A percentile compares a stretch with the other conserved stretches of the same genome.
These are phyloP conservation scores for Aphidius ervi DNA, from an alignment of 1,140 invertebrate genomes.

Conservation along the genomic window DNA sequence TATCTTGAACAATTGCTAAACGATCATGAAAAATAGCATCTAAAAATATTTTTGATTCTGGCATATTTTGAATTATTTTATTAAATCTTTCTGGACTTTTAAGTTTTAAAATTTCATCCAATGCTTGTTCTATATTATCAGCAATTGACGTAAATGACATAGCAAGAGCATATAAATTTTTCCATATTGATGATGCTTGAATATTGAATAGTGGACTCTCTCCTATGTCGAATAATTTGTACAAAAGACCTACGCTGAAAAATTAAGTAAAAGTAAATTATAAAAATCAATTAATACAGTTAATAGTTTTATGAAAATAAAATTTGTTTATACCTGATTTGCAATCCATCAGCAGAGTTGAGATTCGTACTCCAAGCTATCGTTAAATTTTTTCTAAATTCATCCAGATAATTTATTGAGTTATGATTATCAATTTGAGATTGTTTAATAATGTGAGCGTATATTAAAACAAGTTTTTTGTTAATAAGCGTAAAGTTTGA, in stretches of 20 bases:
- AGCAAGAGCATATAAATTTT: constrained; percentile 32
- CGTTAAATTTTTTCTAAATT: constrained; percentile 29
- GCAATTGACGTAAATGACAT: constrained; percentile 35
- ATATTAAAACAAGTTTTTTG: constrained; percentile 38
- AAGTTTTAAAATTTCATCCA: constrained; percentile 36
- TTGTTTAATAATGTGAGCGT: constrained; percentile 38
- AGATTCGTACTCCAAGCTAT: constrained; percentile 33
- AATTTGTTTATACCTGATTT: constrained; percentile 37
- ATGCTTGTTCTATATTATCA: constrained; percentile 36
- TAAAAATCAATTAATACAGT: constrained; percentile 19
- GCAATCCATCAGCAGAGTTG: constrained; percentile 28
- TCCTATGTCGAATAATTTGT: constrained; percentile 39
- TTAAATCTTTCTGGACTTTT: constrained; percentile 26
- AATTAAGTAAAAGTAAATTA: constrained; percentile 24
- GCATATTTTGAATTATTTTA: constrained; percentile 33
- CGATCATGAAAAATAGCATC: constrained; percentile 34
- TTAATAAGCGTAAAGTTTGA: constrained; percentile 47
- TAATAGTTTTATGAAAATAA: not conserved
- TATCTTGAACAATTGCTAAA: constrained; percentile 33
- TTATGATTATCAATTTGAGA: constrained; percentile 32
- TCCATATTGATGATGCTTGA: constrained; percentile 29
- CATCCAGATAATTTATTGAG: constrained; percentile 23
- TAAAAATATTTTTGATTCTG: constrained; percentile 36
- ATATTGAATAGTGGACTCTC: constrained; percentile 41
- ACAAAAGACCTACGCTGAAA: constrained; percentile 45